Evolutionary conservation across 2,888 invertebrate species (phyloP), one percentile per base, ranked within the genome.

Genomic region (Archips xylosteana): DNA sequence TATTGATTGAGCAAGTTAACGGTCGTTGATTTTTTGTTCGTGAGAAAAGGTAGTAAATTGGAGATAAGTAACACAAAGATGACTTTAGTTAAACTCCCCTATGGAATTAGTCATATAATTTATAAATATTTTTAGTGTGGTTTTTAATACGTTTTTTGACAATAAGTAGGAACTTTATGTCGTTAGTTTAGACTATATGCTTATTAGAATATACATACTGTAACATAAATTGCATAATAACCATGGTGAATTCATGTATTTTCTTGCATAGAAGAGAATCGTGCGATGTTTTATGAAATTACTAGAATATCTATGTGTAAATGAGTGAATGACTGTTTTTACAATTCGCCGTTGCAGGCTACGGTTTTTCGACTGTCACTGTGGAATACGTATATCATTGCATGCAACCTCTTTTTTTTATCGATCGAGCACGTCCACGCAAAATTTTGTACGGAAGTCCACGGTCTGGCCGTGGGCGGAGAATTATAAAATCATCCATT

Each of bases 1-100:
- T 15, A 34, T 15, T 51, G 3, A 61, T 61, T 51, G 61, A 61
- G 69, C 61, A 61, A 49, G 13, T 49, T 10, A 10, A 45, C 10
- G 10, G 45, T 45, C 3, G 45, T 45, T 45, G 10, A 45, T 2
- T 61, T 34, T 12, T 61, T 39, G 39, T 3, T n/a, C 39, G n/a
- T n/a, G 60, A 9, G n/a, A n/a, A n/a, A n/a, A n/a, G 60, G n/a
- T 36, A 49, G 13, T 49, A 5, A 49, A n/a, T 49, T n/a, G n/a
- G n/a, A 49, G n/a, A 3, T 10, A n/a, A 49, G 49, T 49, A 49
- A n/a, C 13, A 49, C 4, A n/a, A n/a, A 6, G n/a, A 5, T n/a
- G 49, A 49, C 5, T 49, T 49, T 1, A n/a, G n/a, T n/a, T 49
- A 13, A 49, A 49, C 49, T 49, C 13, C 5, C n/a, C 12, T 49